Evolutionary conservation across 2,113 vertebrate genomes (phyloP), one percentile per base, ranked within the genome.

Genomic region (Vombatus ursinus): DNA sequence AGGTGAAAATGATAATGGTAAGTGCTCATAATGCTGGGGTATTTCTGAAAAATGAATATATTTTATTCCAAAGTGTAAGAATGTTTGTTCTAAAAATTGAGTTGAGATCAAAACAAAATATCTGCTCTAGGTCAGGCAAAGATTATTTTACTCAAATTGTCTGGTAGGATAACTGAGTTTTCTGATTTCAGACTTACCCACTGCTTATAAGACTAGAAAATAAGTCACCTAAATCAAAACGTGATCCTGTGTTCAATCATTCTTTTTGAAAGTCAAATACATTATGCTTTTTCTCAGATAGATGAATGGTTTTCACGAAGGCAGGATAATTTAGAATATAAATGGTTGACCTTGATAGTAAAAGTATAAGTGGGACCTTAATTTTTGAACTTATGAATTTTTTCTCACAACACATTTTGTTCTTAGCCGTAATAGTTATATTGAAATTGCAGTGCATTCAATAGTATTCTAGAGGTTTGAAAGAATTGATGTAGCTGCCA

Each of bases 1-100:
- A 22, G 95, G 96, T 0, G 93, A 96, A 49, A 95, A 92, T 3
- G 31, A 93, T 22, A 91, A 51, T 0, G 96, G 98, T 98, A 95
- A 44, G 97, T 95, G 25, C 37, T 91, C 47, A 22, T 84, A 2
- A 44, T 8, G 31, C n/a, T n/a, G n/a, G 16, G 2, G 19, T 3
- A 84, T 84, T 84, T 84, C 68, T 84, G 37, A 84, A 84, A 84
- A 84, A 44, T 44, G 19, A 84, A 44, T 44, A n/a, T 37, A 44
- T 84, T 44, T 84, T 6, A 44, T 84, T 68, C n/a, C 37, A 84
- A 84, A n/a, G 2, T 84, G 37, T 84, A 84, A 44, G n/a, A 23
- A 44, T 77, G 14, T 44, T 19, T 77, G 37, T 77, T 23, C n/a
- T 44, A 84, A 84, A 84, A 84, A 84, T 7, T 8, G 6, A 84